These are phyloP conservation scores for Tortricodes alternella DNA, from an alignment of 2,888 invertebrate genomes.

Conservation along the genomic window DNA sequence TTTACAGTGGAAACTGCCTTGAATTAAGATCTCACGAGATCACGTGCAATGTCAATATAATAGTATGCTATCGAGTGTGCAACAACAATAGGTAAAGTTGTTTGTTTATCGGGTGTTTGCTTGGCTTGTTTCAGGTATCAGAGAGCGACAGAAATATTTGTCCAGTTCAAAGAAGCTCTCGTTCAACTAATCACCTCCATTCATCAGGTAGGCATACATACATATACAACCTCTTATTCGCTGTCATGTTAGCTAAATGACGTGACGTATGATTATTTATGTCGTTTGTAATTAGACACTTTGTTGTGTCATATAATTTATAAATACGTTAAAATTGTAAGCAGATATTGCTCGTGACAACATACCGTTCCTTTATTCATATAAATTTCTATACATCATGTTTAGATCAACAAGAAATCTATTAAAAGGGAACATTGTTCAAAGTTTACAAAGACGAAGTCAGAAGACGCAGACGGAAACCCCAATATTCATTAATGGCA, in stretches of 20 bases:
- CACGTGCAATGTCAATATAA: no score
- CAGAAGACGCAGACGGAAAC: conserved; percentile 37
- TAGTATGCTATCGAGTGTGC: no score
- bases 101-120: no score
- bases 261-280: no score
- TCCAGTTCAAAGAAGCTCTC: conserved; percentile 68
- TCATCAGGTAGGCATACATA: conserved; percentile 57
- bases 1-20: no score
- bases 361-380: background rate
- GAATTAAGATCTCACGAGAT: no score
- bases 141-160: conserved; percentile 66
- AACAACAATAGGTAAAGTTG: no score
- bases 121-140: conserved; percentile 64
- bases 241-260: no score
- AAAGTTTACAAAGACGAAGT: conserved; percentile 37
- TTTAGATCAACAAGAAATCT: conserved; percentile 45
- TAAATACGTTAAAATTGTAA: background rate
- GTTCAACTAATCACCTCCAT: conserved; percentile 68
- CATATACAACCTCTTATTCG: no score
- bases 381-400: conserved; percentile 43
- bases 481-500: conserved; percentile 97
- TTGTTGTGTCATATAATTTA: no score
- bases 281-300: no score
- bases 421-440: conserved; percentile 38
- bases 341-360: background rate